phyloP scores from a whole-genome alignment of 2,113 vertebrate species.

The Empidonax traillii region DNA sequence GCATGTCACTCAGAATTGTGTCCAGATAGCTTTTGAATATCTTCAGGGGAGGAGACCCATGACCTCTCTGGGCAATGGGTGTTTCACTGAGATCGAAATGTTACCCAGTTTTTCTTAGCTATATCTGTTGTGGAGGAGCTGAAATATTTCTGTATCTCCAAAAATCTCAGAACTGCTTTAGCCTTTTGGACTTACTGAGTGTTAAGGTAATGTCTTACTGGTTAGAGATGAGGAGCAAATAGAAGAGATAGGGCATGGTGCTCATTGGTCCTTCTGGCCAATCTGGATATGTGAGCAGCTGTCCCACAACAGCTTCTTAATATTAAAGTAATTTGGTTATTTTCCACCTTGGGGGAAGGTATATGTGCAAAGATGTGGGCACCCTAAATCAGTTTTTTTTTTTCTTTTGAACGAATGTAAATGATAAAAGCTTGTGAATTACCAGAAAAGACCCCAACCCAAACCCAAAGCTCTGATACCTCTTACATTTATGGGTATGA shows the following conservation, averaged over 20 bases:
- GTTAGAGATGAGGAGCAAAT: background rate
- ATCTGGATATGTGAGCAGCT: background rate
- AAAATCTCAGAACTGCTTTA: background rate
- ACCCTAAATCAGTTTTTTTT: rapidly evolving
- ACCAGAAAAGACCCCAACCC: background rate
- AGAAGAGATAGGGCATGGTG: background rate
- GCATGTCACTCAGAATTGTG: background rate
- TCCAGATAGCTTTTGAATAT: background rate
- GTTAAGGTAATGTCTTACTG: background rate
- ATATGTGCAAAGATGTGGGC: background rate
- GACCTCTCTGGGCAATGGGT: background rate
- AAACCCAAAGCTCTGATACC: background rate
- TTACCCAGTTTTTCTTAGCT: background rate
- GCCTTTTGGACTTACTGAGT: background rate
- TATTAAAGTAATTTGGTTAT: background rate
- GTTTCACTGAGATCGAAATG: background rate
- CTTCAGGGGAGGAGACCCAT: background rate
- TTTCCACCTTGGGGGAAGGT: background rate
- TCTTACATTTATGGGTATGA: background rate
- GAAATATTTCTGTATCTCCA: background rate
- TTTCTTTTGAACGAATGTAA: background rate
- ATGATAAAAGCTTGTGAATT: background rate
- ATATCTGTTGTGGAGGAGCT: background rate
- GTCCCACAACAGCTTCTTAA: background rate
- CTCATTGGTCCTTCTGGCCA: background rate